Evolutionary conservation across 2,113 vertebrate species (phyloP).

Genomic region (Marmota monax): DNA sequence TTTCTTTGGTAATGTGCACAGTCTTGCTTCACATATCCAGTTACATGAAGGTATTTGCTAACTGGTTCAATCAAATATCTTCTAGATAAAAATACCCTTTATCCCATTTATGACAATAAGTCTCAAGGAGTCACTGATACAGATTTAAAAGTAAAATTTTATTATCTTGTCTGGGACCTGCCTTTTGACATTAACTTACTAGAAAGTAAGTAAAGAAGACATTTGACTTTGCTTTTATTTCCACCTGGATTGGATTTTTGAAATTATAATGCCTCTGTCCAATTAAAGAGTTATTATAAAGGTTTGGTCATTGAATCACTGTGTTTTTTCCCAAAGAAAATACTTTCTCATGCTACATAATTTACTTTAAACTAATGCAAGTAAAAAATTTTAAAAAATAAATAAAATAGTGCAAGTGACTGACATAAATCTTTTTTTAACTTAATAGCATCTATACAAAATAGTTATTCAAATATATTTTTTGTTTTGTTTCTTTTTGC

Average conservation of each 20-base stretch:
- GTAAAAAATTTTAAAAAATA: no score
- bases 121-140: not conserved
- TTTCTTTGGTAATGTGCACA: not conserved
- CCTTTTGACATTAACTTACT: not conserved
- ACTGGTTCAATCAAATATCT: not conserved
- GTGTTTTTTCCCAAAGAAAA: not conserved
- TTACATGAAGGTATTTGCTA: not conserved
- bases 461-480: not conserved
- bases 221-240: not conserved
- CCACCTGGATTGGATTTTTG: not conserved
- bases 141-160: not conserved
- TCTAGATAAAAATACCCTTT: not conserved
- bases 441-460: not conserved
- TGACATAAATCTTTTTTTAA: not conserved
- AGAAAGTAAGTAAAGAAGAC: not conserved
- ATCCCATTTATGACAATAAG: not conserved
- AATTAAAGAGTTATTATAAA: not conserved
- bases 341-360: not conserved
- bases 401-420: not conserved
- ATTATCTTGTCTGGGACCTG: not conserved
- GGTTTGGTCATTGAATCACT: not conserved
- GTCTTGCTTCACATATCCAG: not conserved
- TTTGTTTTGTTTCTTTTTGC: not conserved
- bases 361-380: not conserved
- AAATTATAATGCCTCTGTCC: not conserved